phyloP scores from a whole-genome alignment of 2,797 vertebrate species.

The Etheostoma perlongum region DNA sequence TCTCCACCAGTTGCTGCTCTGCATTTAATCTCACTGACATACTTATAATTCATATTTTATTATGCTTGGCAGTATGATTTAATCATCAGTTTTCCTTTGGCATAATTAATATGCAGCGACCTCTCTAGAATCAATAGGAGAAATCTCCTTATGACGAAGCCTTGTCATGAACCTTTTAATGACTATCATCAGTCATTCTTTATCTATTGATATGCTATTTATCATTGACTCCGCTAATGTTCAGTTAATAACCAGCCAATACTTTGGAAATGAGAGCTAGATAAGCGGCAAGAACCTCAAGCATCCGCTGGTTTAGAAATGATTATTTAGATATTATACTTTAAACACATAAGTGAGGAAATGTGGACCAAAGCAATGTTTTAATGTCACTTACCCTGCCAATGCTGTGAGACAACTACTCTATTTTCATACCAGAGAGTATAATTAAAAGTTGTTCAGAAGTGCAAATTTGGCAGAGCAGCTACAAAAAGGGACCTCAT shows the following conservation, averaged over 20 bases:
- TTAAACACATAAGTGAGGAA: constrained; percentile 31
- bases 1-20: constrained; percentile 32
- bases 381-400: constrained; percentile 40
- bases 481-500: constrained; percentile 72
- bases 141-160: constrained; percentile 67
- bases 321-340: background rate
- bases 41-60: constrained; percentile 62
- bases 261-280: background rate
- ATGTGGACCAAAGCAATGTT: constrained; percentile 46
- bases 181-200: constrained; percentile 71
- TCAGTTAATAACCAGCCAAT: constrained; percentile 38
- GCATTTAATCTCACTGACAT: constrained; percentile 52
- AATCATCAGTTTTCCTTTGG: constrained; percentile 62
- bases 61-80: constrained; percentile 54
- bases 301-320: background rate
- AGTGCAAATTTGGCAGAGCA: constrained; percentile 73
- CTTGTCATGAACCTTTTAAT: constrained; percentile 65
- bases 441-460: constrained; percentile 80
- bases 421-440: constrained; percentile 67
- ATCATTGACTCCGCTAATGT: constrained; percentile 51
- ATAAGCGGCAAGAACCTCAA: background rate
- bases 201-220: constrained; percentile 65
- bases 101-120: constrained; percentile 72
- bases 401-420: constrained; percentile 45
- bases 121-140: constrained; percentile 68